Evolutionary conservation across 2,113 vertebrate genomes (phyloP), one percentile per base, ranked within the genome.

Genomic region (Plotosus lineatus): DNA sequence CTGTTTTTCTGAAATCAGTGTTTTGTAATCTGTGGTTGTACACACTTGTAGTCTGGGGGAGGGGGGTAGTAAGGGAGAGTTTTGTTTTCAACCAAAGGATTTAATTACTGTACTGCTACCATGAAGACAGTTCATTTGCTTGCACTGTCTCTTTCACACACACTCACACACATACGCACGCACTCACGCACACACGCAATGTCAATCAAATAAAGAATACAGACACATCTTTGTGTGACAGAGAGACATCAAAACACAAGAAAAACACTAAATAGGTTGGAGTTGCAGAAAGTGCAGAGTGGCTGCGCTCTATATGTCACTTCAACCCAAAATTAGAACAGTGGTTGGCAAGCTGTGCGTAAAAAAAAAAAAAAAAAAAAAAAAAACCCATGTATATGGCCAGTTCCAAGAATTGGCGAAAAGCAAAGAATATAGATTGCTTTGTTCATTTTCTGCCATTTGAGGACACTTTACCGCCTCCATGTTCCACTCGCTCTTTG

Each of bases 401-500:
- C 66, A n/a, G 40, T 81, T 65, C 71, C 28, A 60, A 63, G 69
- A 61, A 74, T 33, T 50, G 46, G 28, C n/a, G 36, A 4, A 51
- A 73, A 21, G 17, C 51, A 55, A 58, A 26, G 48, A 53, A 14
- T 12, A 23, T 15, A 56, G 33, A 44, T 65, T 84, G 48, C 78
- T 77, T 55, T 73, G 28, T 19, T 73, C 15, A 12, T 9, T 84
- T 6, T 77, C 69, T 38, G 63, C 80, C 66, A 73, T 77, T 73
- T 80, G 81, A 83, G 78, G 88, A 89, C 86, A 85, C 82, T 82
- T 85, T 78, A 84, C 78, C 82, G 86, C 87, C 87, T 89, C 88
- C 66, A 81, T 87, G 91, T 89, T 92, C 88, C 87, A 89, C 87
- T 92, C 90, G 91, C 89, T 85, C 80, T 90, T 88, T 82, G 77